These are phyloP conservation scores for Coendou prehensilis DNA, from an alignment of 2,797 vertebrate species.

Conservation along the genomic window DNA sequence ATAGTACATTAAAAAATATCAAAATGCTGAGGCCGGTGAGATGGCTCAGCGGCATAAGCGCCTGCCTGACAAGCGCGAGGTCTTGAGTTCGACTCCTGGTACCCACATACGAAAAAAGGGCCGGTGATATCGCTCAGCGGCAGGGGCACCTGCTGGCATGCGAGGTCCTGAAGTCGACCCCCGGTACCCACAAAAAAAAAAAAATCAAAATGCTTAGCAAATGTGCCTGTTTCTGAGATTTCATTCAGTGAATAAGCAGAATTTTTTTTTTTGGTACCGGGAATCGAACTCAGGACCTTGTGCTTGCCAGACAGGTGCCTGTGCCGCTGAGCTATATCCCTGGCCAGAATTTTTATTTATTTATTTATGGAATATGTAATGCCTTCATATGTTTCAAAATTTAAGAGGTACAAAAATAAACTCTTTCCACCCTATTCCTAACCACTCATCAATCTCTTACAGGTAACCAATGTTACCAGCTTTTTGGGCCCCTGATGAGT, in stretches of 20 bases:
- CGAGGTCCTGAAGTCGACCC: too few relatives aligned
- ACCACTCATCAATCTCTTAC: not conserved
- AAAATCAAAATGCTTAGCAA: not conserved
- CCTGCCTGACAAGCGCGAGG: too few relatives aligned
- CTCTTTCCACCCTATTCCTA: not conserved
- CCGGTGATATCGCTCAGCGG: too few relatives aligned
- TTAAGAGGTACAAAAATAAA: slow-evolving; percentile 19
- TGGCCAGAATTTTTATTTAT: not conserved
- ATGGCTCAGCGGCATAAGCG: too few relatives aligned
- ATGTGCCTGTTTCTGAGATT: slow-evolving; percentile 30
- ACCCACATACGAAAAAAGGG: too few relatives aligned
- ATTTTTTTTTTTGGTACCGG: not conserved
- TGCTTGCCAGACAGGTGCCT: too few relatives aligned
- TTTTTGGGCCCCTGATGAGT: not conserved
- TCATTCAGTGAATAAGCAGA: not conserved
- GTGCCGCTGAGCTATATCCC: too few relatives aligned
- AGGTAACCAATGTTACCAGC: not conserved
- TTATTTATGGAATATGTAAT: not conserved
- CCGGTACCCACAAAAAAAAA: not conserved
- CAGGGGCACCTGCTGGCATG: too few relatives aligned
- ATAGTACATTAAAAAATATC: not conserved
- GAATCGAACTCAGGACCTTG: too few relatives aligned
- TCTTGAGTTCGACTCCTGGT: too few relatives aligned
- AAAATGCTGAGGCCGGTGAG: not conserved
- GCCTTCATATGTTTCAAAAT: not conserved